Evolutionary conservation across 1,140 invertebrate genomes (phyloP), one percentile per base, ranked within the genome.

Genomic region (Aphis craccivora): DNA sequence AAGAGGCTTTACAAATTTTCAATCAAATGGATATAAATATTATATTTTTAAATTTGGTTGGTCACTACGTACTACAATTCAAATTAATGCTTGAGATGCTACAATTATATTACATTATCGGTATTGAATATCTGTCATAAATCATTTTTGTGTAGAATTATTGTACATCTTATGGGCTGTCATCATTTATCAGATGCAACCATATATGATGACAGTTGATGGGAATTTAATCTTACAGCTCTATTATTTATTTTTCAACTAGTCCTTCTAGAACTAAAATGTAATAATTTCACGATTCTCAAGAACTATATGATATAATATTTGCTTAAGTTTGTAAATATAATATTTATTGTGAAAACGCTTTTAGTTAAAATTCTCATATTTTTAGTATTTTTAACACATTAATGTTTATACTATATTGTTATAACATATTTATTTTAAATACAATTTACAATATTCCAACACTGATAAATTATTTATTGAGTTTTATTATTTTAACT

Each of bases 171-270:
- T 76, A 76, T 5, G 5, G n/a, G 5, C n/a, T 76, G 60, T 76
- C 60, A n/a, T 76, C 30, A 76, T 76, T 76, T 76, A 76, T 76
- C 60, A 76, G 60, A 76, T 76, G 14, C 60, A 76, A 76, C 60
- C n/a, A 76, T 76, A 76, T 76, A 30, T 76, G 30, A 76, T 76
- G 60, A 35, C n/a, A 76, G 18, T 76, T 76, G 30, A 76, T 76
- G 60, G 60, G 60, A 76, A 76, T 76, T 76, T 76, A 76, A 76
- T 76, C 60, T 76, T 76, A 18, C 60, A 76, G n/a, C 60, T n/a
- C 14, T 30, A 76, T 76, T 76, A 76, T 76, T 76, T 76, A 76
- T 76, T 76, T 76, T 76, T 76, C 60, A 76, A n/a, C 60, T 76
- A 76, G 14, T 76, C 5, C 14, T 76, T 20, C 11, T 76, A 76